Evolutionary conservation across 2,797 vertebrate species (phyloP).

Genomic region (Aselliscus stoliczkanus): DNA sequence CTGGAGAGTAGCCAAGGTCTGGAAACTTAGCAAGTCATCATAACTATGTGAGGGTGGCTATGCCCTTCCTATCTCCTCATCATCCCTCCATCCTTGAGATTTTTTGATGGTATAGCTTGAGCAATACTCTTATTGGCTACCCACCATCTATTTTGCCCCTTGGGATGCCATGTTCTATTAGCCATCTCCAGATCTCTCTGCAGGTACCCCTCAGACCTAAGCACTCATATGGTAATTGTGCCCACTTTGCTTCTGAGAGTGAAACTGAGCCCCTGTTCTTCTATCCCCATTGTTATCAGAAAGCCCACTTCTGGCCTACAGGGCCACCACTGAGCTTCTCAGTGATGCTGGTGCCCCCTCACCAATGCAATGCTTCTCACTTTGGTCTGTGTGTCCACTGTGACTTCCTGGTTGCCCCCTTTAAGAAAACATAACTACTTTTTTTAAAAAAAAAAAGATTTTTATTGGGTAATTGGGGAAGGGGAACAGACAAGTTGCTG

Average conservation of each 20-base stretch:
- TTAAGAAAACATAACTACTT: background rate
- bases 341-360: background rate
- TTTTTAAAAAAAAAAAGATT: too few species aligned
- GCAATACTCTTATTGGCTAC: background rate
- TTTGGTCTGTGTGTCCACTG: background rate
- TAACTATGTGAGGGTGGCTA: background rate
- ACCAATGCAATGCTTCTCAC: background rate
- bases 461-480: too few species aligned
- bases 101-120: background rate
- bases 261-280: background rate
- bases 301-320: background rate
- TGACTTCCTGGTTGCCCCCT: background rate
- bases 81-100: background rate
- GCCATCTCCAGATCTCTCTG: background rate
- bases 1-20: background rate
- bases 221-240: background rate
- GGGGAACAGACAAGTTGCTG: too few species aligned
- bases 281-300: background rate
- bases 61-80: background rate
- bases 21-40: background rate
- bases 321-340: background rate
- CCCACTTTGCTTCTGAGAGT: background rate
- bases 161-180: background rate
- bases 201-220: background rate
- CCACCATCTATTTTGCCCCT: background rate